Evolutionary conservation across 2,888 invertebrate genomes (phyloP).

Genomic region (Desoria tigrina): DNA sequence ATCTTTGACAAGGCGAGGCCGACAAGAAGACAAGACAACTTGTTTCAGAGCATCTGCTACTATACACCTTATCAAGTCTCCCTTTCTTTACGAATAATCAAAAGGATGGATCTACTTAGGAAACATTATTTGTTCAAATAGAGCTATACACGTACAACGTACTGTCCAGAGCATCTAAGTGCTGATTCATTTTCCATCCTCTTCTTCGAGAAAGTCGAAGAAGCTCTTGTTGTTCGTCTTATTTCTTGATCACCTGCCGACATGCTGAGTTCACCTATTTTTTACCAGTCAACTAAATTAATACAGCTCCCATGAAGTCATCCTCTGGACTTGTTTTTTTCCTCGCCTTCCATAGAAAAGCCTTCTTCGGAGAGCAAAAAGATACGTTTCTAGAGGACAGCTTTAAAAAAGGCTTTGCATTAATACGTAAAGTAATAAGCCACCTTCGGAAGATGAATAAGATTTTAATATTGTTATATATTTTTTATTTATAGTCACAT

Average conservation of each 20-base stretch:
- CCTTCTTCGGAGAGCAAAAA: neutral
- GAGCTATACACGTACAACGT: slow-evolving; percentile 26
- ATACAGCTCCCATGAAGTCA: slow-evolving; percentile 14
- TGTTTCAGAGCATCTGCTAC: slow-evolving; percentile 43
- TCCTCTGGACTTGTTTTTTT: neutral
- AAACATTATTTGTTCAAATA: slow-evolving; percentile 47
- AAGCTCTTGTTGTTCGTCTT: slow-evolving; percentile 25
- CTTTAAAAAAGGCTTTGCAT: neutral
- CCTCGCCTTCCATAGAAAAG: neutral
- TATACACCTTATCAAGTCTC: slow-evolving; percentile 12
- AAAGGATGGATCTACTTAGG: neutral
- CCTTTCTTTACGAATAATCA: no score
- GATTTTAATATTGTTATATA: neutral
- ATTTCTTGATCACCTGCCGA: slow-evolving; percentile 41
- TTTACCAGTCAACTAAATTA: slow-evolving; percentile 22
- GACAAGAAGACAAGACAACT: slow-evolving; percentile 31
- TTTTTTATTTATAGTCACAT: no score
- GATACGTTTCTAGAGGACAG: neutral
- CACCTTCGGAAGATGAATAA: neutral
- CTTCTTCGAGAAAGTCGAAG: slow-evolving; percentile 4
- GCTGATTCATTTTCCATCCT: slow-evolving; percentile 41
- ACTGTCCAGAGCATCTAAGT: slow-evolving; percentile 19
- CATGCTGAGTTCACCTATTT: slow-evolving; percentile 45
- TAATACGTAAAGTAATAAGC: neutral
- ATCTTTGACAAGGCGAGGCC: slow-evolving; percentile 28